Evolutionary conservation across 1,140 invertebrate species (phyloP).

Genomic region (Diploscapter pachys): DNA sequence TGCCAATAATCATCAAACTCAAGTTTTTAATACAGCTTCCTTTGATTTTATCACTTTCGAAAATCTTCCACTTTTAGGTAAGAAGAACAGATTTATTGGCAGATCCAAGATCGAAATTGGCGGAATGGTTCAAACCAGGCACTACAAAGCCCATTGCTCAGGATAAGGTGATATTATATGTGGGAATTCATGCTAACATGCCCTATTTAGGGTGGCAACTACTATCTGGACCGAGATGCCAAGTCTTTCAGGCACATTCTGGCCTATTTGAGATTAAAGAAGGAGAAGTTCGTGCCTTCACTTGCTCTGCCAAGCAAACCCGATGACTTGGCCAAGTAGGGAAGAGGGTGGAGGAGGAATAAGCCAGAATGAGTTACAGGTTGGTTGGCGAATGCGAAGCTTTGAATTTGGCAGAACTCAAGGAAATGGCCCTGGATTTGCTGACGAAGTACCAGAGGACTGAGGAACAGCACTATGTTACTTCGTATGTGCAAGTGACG

Average conservation of each 20-base stretch:
- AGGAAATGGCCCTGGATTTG: slow-evolving; percentile 53
- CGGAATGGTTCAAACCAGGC: slow-evolving; percentile 47
- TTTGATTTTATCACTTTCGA: too few relatives aligned
- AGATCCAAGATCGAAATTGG: slow-evolving; percentile 54
- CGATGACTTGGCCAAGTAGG: slow-evolving; percentile 55
- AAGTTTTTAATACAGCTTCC: too few relatives aligned
- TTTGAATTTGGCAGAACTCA: slow-evolving; percentile 52
- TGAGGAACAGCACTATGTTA: slow-evolving; percentile 57
- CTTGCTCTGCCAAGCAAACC: slow-evolving; percentile 56
- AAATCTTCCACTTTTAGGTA: slow-evolving; percentile 37
- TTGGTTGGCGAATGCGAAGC: slow-evolving; percentile 58
- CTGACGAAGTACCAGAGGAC: slow-evolving; percentile 55
- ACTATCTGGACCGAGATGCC: slow-evolving; percentile 53
- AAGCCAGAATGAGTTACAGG: slow-evolving; percentile 29
- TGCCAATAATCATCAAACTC: too few relatives aligned
- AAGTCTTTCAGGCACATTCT: slow-evolving; percentile 56
- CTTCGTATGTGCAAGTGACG: slow-evolving; percentile 53
- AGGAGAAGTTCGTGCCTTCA: slow-evolving; percentile 53
- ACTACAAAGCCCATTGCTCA: slow-evolving; percentile 46
- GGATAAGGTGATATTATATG: slow-evolving; percentile 40
- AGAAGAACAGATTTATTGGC: slow-evolving; percentile 52
- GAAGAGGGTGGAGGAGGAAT: too few relatives aligned
- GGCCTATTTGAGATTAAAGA: slow-evolving; percentile 54
- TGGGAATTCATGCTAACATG: neutral
- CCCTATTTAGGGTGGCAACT: slow-evolving; percentile 44